Conservation (phyloP, 30 jellyfish, hydroid and myxozoan genomes). For the Cassiopea xamachana region DNA sequence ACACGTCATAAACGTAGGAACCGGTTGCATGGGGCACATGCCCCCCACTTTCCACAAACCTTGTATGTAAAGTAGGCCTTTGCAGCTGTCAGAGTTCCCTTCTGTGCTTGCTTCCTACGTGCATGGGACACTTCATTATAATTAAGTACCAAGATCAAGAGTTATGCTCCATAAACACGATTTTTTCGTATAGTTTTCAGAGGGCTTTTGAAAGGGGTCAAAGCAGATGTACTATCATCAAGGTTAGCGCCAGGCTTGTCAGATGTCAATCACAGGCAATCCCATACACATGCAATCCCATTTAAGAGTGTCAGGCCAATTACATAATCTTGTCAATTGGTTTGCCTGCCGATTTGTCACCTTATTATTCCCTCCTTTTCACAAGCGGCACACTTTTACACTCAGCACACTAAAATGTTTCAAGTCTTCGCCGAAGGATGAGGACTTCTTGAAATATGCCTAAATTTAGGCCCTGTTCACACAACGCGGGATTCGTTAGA, state of each 20-base stretch:
- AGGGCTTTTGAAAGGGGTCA: not conserved
- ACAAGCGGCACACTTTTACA: slow-evolving; percentile 5
- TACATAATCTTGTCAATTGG: not conserved
- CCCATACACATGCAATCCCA: slow-evolving; percentile 10
- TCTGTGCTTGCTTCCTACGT: no score
- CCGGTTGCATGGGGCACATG: no score
- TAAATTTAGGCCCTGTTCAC: not conserved
- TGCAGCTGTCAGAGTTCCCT: no score
- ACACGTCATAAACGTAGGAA: no score
- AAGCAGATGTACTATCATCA: not conserved
- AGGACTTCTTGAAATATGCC: not conserved
- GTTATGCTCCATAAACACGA: no score
- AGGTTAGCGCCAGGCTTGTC: not conserved
- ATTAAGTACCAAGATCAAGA: no score
- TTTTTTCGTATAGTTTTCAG: not conserved
- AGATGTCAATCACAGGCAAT: slow-evolving; percentile 3
- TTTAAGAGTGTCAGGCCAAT: not conserved
- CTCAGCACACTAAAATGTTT: not conserved
- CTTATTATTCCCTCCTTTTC: slow-evolving; percentile 38
- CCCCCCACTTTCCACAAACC: no score
- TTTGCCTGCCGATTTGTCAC: slow-evolving; percentile 40
- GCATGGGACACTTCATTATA: no score
- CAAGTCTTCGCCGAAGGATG: slow-evolving; percentile 44
- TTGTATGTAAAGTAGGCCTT: no score
- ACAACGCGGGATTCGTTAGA: no score